Base-by-base conservation (phyloP, 1,140 invertebrate species). In the Drosophila kepulauana region DNA sequence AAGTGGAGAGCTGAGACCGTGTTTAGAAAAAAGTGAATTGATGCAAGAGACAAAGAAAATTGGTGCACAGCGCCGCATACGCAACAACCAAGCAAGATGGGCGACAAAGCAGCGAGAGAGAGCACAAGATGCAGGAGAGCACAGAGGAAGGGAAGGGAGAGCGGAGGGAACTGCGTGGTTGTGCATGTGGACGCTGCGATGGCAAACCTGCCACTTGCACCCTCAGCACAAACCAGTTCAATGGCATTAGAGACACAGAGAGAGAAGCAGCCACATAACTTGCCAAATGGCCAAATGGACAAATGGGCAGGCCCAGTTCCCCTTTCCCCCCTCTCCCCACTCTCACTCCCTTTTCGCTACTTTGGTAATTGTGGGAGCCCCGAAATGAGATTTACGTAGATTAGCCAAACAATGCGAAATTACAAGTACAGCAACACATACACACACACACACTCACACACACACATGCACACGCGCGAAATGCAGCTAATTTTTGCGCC, bases 351-450 rank as follows among this genome's bases (percentile, higher is more conserved):
- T 8, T 3, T 8, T 13, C 6, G 1, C 25, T 5, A 7, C 67
- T 5, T 10, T 69, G 67, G 78, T 89, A 89, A 89, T 89, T 89
- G 85, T 89, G 85, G 86, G 85, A 89, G 85, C 86, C 86, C 78
- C 62, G 75, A 88, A 88, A 85, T 81, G 61, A 89, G 85, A 89
- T 89, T 89, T 81, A 79, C 72, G 69, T 81, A 89, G 85, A 89
- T 89, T 90, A 88, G 81, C 81, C 86, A 90, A 89, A 89, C 85
- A 89, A 89, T 89, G 86, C 78, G 78, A 89, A 89, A 85, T 90
- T 90, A 85, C 85, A 89, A 81, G 81, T 73, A 57, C 63, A 56
- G 51, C 67, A 70, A 62, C 35, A 49, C 25, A 7, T 59, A 38
- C 13, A 35, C 30, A 45, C 64, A 57, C 13, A 35, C 11, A 7